Evolutionary conservation across 1,140 invertebrate species (phyloP).

Genomic region (Marisa cornuarietis): DNA sequence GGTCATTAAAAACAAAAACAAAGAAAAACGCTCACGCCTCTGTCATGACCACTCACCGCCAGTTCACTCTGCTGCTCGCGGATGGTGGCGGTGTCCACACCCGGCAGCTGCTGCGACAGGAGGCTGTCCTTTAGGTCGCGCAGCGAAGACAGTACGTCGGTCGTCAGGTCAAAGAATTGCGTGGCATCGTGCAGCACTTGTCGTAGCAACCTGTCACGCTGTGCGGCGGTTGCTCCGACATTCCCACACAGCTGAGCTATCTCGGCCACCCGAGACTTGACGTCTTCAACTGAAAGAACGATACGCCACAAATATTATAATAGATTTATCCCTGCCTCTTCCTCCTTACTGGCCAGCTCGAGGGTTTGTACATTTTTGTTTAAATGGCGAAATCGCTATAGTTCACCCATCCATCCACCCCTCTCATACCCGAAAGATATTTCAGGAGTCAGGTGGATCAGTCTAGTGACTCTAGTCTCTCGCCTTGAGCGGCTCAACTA

Average conservation of each 20-base stretch:
- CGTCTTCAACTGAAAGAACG: conserved; percentile 72
- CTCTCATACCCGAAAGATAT: too few species aligned
- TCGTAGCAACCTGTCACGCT: conserved; percentile 83
- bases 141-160: conserved; percentile 88
- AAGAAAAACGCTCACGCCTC: not conserved
- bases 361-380: too few species aligned
- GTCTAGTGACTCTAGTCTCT: too few species aligned
- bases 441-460: too few species aligned
- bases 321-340: too few species aligned
- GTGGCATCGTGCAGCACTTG: conserved; percentile 88
- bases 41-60: conserved; percentile 67
- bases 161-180: conserved; percentile 92
- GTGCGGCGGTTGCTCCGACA: conserved; percentile 84
- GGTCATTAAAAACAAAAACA: too few species aligned
- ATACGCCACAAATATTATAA: not conserved
- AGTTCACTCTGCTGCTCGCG: conserved; percentile 92
- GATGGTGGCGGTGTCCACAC: conserved; percentile 77
- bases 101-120: conserved; percentile 89
- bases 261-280: conserved; percentile 90
- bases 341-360: too few species aligned
- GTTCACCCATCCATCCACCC: too few species aligned
- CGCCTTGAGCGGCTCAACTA: too few species aligned
- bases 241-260: conserved; percentile 92
- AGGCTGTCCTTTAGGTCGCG: conserved; percentile 90
- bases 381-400: too few species aligned